Evolutionary conservation across 2,888 invertebrate species (phyloP), one percentile per base, ranked within the genome.

Genomic region (Thecocarcelia acutangulata): DNA sequence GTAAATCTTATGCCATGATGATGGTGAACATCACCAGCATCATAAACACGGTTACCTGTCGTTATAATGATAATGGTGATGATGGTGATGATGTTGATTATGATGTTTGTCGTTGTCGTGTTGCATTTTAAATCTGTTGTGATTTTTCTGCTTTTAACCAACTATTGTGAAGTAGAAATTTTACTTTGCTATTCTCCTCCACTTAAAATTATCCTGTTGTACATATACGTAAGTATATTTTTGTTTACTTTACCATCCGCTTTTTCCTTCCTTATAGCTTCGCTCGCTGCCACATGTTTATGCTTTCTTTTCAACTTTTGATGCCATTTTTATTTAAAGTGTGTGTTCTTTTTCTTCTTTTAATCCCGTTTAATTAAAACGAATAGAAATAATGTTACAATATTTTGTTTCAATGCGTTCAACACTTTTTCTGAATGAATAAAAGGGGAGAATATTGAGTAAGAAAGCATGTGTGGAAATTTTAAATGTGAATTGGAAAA

Each of bases 291-390:
- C 81, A 82, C 69, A 82, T 74, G 77, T 68, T 68, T 68, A 76
- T 68, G 80, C 24, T 59, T 74, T 82, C 33, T 44, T 69, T 74
- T 58, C 15, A 9, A n/a, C 1, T 70, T 50, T 21, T 50, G 19
- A 8, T 21, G n/a, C 37, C 28, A 12, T 46, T 46, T 44, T 46
- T 44, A n/a, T 40, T 46, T 4, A 46, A 19, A 21, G 28, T 56
- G 37, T 56, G 48, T 44, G 24, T 37, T 5, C 37, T 69, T 75
- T 75, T 61, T 68, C 33, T 63, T 40, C 66, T 73, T 63, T 75
- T 78, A 82, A 82, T 82, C 78, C 78, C 74, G 74, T 78, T 82
- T 82, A 82, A 78, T 82, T 82, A 82, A 82, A 82, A 82, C 61
- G 78, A 82, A 74, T 82, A 82, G 82, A 78, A 75, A 74, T 74